Evolutionary conservation across 2,113 vertebrate species (phyloP).

Genomic region (Nanorana parkeri): DNA sequence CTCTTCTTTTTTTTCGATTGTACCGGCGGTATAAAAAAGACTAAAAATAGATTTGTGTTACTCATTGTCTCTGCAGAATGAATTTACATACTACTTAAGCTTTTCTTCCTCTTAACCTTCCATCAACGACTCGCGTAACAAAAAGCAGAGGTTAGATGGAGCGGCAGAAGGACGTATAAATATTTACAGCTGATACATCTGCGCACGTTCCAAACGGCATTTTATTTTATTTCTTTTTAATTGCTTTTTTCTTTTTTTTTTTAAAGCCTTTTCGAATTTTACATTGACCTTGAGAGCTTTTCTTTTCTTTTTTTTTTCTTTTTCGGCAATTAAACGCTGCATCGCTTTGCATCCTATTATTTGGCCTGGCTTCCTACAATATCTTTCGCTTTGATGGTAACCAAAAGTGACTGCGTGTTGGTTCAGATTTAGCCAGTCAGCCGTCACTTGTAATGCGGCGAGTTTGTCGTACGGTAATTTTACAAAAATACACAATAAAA

Average conservation of each 20-base stretch:
- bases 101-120: conserved; percentile 1
- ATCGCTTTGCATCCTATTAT: not conserved
- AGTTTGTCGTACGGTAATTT: too few relatives aligned
- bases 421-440: conserved; percentile 59
- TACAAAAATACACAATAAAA: too few relatives aligned
- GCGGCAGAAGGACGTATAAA: conserved; percentile 9
- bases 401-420: conserved; percentile 31
- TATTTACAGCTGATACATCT: not conserved
- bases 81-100: conserved; percentile 45
- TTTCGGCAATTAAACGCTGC: conserved; percentile 9
- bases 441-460: conserved; percentile 50
- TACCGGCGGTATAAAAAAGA: not conserved
- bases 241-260: not conserved
- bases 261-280: not conserved
- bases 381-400: conserved; percentile 15
- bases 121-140: not conserved
- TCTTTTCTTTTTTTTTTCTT: not conserved
- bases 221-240: not conserved
- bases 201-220: not conserved
- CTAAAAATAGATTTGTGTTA: conserved; percentile 23
- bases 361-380: not conserved
- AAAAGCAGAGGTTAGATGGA: not conserved
- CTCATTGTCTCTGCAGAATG: conserved; percentile 26
- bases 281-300: conserved; percentile 1
- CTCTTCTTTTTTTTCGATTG: conserved; percentile 17